phyloP scores from a whole-genome alignment of 2,797 vertebrate species.

The Graptemys geographica region DNA sequence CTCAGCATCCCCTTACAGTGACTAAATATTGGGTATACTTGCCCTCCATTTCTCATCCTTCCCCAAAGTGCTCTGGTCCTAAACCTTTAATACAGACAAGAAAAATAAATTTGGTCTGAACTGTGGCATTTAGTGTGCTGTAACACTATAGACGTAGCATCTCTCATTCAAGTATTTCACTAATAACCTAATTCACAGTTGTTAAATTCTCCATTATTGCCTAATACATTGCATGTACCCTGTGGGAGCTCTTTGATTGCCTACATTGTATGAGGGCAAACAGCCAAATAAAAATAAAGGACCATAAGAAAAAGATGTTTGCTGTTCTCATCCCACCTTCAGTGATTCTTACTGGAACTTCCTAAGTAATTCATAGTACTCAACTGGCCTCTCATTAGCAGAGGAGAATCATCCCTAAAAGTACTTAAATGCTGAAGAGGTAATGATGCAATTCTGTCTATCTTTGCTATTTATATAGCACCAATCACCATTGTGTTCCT shows the following conservation, averaged over 20 bases:
- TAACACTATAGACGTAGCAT: not conserved
- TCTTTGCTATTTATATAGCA: not conserved
- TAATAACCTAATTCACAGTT: not conserved
- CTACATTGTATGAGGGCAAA: not conserved
- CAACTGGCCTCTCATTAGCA: not conserved
- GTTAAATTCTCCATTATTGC: not conserved
- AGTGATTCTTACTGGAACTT: not conserved
- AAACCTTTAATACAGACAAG: not conserved
- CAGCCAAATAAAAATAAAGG: not conserved
- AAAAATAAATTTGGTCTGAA: not conserved
- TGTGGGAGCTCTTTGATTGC: not conserved
- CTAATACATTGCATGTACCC: not conserved
- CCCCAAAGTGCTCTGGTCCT: not conserved
- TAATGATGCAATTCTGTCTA: not conserved
- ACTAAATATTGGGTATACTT: not conserved
- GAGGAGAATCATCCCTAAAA: not conserved
- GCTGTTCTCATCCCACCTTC: not conserved
- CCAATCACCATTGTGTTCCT: not conserved
- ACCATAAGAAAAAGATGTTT: not conserved
- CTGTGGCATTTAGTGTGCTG: not conserved
- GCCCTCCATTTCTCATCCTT: not conserved
- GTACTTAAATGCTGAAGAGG: not conserved
- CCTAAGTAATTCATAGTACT: not conserved
- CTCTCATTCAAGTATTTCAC: not conserved
- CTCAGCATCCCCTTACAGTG: not conserved